Evolutionary conservation across 1,140 invertebrate species (phyloP).

Genomic region (Ips nitidus): DNA sequence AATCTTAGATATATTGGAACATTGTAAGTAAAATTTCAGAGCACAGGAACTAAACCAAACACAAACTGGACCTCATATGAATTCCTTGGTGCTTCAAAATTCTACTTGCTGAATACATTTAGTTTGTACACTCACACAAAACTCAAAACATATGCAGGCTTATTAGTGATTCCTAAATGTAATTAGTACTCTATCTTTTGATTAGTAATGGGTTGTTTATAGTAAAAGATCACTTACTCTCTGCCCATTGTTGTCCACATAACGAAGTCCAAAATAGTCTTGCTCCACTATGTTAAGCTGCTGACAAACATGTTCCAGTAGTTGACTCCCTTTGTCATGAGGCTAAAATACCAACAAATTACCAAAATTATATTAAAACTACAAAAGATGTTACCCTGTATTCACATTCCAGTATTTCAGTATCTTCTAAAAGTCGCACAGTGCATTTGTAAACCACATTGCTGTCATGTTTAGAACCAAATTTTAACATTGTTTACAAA

Average conservation of each 20-base stretch:
- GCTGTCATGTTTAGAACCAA: slow-evolving; percentile 79
- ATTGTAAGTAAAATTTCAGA: no score
- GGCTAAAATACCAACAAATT: slow-evolving; percentile 64
- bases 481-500: slow-evolving; percentile 65
- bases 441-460: slow-evolving; percentile 91
- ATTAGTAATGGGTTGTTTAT: no score
- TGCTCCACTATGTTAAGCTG: slow-evolving; percentile 93
- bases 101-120: no score
- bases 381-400: slow-evolving; percentile 73
- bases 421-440: slow-evolving; percentile 89
- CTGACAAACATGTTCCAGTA: slow-evolving; percentile 91
- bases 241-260: slow-evolving; percentile 90
- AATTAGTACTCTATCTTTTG: no score
- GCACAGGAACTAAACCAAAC: no score
- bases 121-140: no score
- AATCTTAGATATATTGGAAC: no score
- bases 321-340: slow-evolving; percentile 88
- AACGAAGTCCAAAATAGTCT: slow-evolving; percentile 96
- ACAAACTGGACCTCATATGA: no score
- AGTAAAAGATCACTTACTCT: slow-evolving; percentile 64
- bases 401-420: slow-evolving; percentile 92
- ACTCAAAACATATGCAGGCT: no score
- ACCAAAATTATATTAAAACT: slow-evolving; percentile 9
- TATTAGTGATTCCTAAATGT: no score
- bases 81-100: no score